Evolutionary conservation across 1,140 invertebrate species (phyloP).

Genomic region (Papilio machaon): DNA sequence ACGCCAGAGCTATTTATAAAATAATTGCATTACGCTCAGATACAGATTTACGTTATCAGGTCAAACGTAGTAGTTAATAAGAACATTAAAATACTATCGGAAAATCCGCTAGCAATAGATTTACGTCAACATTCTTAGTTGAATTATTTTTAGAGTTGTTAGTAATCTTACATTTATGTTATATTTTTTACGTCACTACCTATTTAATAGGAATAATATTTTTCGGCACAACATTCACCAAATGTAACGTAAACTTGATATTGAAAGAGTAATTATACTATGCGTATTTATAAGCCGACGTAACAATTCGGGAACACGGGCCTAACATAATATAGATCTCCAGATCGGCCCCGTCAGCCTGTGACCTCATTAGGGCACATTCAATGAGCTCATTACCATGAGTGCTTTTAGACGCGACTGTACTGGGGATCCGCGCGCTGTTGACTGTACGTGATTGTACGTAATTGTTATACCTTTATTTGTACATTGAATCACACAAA

Average conservation of each 20-base stretch:
- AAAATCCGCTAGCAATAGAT: background rate
- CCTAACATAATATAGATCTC: slow-evolving; percentile 38
- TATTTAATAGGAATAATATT: background rate
- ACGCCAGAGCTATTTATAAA: background rate
- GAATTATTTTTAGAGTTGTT: background rate
- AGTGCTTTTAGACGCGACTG: slow-evolving; percentile 48
- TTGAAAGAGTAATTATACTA: background rate
- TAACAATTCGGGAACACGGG: slow-evolving; percentile 3
- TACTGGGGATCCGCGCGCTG: slow-evolving; percentile 31
- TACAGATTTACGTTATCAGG: background rate
- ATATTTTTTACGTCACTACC: background rate
- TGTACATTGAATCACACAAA: slow-evolving; percentile 15
- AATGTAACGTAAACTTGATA: background rate
- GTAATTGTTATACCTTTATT: slow-evolving; percentile 50
- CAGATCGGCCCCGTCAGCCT: slow-evolving; percentile 41
- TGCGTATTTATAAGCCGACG: background rate
- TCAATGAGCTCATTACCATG: slow-evolving; percentile 56
- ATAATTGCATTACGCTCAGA: background rate
- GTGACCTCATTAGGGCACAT: slow-evolving; percentile 53
- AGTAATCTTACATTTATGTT: background rate
- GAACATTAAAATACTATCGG: slow-evolving; percentile 1
- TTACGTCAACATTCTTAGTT: slow-evolving; percentile 5
- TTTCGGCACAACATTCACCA: background rate
- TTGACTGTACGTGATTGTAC: slow-evolving; percentile 38
- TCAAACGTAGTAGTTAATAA: background rate